Evolutionary conservation across 1,140 invertebrate genomes (phyloP), one percentile per base, ranked within the genome.

Genomic region (Stratiolaelaps scimitus): DNA sequence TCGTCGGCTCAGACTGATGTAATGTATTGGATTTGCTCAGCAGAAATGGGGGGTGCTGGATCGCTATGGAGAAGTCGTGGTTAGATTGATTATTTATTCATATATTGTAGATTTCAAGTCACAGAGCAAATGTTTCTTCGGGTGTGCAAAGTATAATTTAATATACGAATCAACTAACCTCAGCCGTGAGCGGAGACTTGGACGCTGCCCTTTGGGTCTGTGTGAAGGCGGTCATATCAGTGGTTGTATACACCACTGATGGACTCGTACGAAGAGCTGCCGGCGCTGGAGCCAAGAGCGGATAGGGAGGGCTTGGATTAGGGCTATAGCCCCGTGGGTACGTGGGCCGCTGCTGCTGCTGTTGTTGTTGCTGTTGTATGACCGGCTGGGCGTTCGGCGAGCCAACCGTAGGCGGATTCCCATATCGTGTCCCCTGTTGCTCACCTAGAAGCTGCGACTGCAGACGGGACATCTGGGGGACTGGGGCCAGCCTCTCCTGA

Each of bases 261-360:
- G 53, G 53, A 60, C 53, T 60, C 20, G 53, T 26, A 65, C 20
- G 68, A 43, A 20, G 29, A 20, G 28, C 10, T 45, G 66, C 44
- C 20, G 64, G 2, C 81, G 77, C 60, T 80, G 79, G 34, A 82
- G 80, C 26, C 23, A 60, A 10, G 26, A 60, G 17, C 53, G 53
- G 53, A 23, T 60, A 60, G 23, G 53, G 53, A 26, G 53, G 53
- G 34, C 34, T 40, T 40, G 34, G 34, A 40, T 40, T 40, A 6
- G 34, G 34, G 53, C 53, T 60, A 34, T 60, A 0, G 81, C 77
- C 13, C 82, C 68, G 28, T 67, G 67, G 79, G 6, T 80, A 78
- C 29, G 79, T 75, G 1, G 80, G 73, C 67, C 76, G 76, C 53
- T n/a, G n/a, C n/a, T n/a, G n/a, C n/a, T n/a, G n/a, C n/a, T n/a